Evolutionary conservation across 2,797 vertebrate genomes (phyloP).

Genomic region (Chaetodon trifasciatus): DNA sequence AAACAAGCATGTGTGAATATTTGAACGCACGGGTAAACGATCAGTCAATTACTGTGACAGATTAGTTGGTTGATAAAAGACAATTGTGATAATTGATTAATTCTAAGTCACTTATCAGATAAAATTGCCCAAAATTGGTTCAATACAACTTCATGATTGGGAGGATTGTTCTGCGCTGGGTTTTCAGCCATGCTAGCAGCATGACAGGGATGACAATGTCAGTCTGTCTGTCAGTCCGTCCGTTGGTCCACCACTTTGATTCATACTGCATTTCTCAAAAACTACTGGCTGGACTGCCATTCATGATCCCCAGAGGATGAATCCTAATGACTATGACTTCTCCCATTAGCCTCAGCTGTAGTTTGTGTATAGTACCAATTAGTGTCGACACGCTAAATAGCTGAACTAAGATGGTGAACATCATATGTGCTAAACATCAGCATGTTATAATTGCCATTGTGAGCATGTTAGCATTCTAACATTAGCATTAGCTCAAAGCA

Average conservation of each 20-base stretch:
- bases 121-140: neutral
- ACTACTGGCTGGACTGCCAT: too few species aligned
- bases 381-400: neutral
- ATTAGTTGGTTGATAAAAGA: slow-evolving; percentile 15
- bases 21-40: neutral
- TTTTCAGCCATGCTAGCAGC: neutral
- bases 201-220: neutral
- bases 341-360: neutral
- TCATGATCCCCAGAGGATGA: too few species aligned
- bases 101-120: neutral
- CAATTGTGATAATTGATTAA: neutral
- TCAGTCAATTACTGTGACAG: slow-evolving; percentile 1
- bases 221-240: neutral
- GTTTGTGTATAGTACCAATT: neutral
- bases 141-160: neutral
- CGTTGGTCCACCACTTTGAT: too few species aligned
- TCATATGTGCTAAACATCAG: neutral
- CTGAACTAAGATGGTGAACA: neutral
- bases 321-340: neutral
- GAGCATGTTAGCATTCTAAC: neutral
- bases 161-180: neutral
- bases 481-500: neutral
- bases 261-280: too few species aligned
- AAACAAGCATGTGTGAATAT: neutral
- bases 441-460: neutral